Evolutionary conservation across 2,113 vertebrate species (phyloP).

Genomic region (Etia nguti): DNA sequence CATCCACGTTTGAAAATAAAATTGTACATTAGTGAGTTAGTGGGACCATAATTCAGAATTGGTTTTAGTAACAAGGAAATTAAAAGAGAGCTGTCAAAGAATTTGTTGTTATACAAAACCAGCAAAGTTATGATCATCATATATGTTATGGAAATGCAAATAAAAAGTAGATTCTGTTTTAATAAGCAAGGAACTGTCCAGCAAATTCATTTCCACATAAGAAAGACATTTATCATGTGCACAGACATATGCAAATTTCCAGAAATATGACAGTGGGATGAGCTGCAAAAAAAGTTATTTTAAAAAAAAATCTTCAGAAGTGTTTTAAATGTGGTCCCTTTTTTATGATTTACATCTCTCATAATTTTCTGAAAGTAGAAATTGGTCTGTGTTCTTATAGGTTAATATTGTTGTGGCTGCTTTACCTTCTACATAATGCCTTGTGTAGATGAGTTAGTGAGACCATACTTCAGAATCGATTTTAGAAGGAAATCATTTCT

Average conservation of each 20-base stretch:
- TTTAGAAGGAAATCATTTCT: too few species aligned
- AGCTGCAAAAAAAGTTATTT: too few species aligned
- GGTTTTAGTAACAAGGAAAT: too few species aligned
- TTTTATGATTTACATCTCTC: neutral
- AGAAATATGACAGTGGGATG: too few species aligned
- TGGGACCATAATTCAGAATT: too few species aligned
- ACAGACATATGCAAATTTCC: neutral
- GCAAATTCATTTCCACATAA: neutral
- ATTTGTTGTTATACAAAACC: neutral
- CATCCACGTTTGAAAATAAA: too few species aligned
- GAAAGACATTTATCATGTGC: neutral
- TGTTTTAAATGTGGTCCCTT: neutral
- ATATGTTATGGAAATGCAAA: neutral
- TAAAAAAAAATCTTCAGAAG: neutral
- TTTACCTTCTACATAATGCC: too few species aligned
- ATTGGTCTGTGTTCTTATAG: neutral
- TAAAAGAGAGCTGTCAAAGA: neutral
- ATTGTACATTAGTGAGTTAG: too few species aligned
- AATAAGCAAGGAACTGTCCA: neutral
- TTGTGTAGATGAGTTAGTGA: too few species aligned
- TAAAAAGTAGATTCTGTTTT: neutral
- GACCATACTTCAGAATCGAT: too few species aligned
- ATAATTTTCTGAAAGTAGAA: neutral
- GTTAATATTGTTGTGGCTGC: too few species aligned
- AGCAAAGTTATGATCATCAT: neutral